Percentiles rank a stretch among this genome's conserved stretches.
phyloP scores from a whole-genome alignment of 2,797 vertebrate species.

The Orestias chungarensis region DNA sequence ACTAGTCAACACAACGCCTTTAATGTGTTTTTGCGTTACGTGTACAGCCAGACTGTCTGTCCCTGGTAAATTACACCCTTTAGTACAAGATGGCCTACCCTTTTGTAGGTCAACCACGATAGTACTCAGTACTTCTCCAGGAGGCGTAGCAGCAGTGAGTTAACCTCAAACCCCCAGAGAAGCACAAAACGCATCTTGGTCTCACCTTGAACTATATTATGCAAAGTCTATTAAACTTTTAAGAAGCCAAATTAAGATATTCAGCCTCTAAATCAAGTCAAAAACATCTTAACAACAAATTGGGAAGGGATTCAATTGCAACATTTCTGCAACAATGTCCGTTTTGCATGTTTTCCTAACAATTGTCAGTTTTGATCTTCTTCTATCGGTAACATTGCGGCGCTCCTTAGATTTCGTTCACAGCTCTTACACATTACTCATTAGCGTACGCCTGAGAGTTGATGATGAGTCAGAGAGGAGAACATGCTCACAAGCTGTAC shows the following conservation, averaged over 20 bases:
- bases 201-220: not conserved
- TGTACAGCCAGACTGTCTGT: not conserved
- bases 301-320: not conserved
- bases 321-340: too few relatives aligned
- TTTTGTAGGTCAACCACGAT: not conserved
- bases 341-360: not conserved
- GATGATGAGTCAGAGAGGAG: constrained; percentile 32
- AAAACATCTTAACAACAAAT: not conserved
- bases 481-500: constrained; percentile 19
- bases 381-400: not conserved
- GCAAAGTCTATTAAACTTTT: not conserved
- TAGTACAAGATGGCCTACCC: not conserved
- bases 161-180: not conserved
- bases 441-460: not conserved
- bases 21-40: not conserved
- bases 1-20: not conserved
- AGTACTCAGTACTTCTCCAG: not conserved
- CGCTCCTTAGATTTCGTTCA: constrained; percentile 9
- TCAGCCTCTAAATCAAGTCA: not conserved
- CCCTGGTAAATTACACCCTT: not conserved
- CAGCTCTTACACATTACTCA: not conserved
- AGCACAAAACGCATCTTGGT: not conserved
- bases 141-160: not conserved
- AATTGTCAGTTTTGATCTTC: not conserved
- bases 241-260: not conserved